Conservation (phyloP, 2,888 invertebrate species). For the Drosophila mayaguana region DNA sequence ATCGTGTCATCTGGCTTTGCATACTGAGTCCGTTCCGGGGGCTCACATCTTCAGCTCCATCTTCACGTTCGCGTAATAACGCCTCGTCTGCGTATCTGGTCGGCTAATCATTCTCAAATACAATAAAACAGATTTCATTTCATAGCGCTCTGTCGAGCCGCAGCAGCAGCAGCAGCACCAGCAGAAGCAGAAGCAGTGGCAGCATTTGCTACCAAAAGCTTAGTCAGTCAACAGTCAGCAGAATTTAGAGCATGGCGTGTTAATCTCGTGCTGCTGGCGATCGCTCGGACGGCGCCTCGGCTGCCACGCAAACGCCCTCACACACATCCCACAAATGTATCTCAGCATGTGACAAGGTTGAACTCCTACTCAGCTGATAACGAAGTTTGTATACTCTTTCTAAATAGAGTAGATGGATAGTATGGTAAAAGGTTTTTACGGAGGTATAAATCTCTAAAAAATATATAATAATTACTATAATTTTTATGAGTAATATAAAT, state of each 20-base stretch:
- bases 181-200: slow-evolving; percentile 27
- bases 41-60: slow-evolving; percentile 30
- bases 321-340: slow-evolving; percentile 16
- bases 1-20: slow-evolving; percentile 45
- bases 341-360: slow-evolving; percentile 42
- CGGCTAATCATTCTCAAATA: slow-evolving; percentile 76
- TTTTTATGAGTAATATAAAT: too few species aligned
- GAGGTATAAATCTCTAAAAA: too few species aligned
- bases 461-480: too few species aligned
- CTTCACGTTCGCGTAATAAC: slow-evolving; percentile 62
- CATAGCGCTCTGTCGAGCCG: slow-evolving; percentile 32
- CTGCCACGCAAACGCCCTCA: slow-evolving; percentile 34
- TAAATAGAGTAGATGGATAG: too few species aligned
- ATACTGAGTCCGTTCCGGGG: slow-evolving; percentile 30
- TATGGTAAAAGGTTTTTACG: too few species aligned
- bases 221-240: slow-evolving; percentile 65
- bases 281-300: slow-evolving; percentile 49
- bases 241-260: slow-evolving; percentile 56
- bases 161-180: slow-evolving; percentile 24
- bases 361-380: background rate
- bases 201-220: slow-evolving; percentile 74
- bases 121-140: slow-evolving; percentile 72
- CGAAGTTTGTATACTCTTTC: slow-evolving; percentile 34
- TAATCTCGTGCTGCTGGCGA: slow-evolving; percentile 68
- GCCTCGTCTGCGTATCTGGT: slow-evolving; percentile 63